phyloP scores from a whole-genome alignment of 2,113 vertebrate species.

The Choloepus hoffmanni region DNA sequence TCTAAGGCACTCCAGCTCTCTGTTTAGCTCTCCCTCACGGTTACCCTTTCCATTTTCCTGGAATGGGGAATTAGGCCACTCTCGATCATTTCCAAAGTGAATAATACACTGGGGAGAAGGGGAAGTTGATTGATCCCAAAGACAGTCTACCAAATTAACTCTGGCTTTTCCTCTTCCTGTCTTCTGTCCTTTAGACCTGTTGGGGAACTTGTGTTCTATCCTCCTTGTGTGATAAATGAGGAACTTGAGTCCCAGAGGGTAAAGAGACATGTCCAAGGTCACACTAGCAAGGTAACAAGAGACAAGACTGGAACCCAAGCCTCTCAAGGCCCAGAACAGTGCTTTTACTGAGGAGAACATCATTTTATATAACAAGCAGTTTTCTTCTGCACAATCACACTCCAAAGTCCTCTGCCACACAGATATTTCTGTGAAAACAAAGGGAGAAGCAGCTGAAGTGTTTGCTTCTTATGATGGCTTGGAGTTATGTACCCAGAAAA shows the following conservation, averaged over 20 bases:
- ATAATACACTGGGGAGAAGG: not conserved
- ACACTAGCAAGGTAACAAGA: not conserved
- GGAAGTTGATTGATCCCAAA: not conserved
- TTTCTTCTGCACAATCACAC: not conserved
- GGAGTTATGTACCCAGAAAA: too few relatives aligned
- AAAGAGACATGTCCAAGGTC: not conserved
- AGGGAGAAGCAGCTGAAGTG: not conserved
- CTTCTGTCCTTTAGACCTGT: not conserved
- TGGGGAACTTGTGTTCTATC: not conserved
- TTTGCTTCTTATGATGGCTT: not conserved
- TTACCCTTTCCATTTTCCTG: not conserved
- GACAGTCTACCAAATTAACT: not conserved
- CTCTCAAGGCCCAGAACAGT: not conserved
- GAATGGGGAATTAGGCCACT: not conserved
- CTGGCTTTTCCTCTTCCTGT: not conserved
- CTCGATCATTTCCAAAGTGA: not conserved
- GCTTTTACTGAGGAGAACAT: not conserved
- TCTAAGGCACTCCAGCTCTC: not conserved
- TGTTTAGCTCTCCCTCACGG: not conserved
- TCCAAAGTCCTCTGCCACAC: not conserved
- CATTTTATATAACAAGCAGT: not conserved
- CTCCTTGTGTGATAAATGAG: not conserved
- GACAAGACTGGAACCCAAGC: not conserved
- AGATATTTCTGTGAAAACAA: slow-evolving; percentile 24
- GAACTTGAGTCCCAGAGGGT: not conserved